Evolutionary conservation across 2,113 vertebrate genomes (phyloP).

Genomic region (Myxocyprinus asiaticus): DNA sequence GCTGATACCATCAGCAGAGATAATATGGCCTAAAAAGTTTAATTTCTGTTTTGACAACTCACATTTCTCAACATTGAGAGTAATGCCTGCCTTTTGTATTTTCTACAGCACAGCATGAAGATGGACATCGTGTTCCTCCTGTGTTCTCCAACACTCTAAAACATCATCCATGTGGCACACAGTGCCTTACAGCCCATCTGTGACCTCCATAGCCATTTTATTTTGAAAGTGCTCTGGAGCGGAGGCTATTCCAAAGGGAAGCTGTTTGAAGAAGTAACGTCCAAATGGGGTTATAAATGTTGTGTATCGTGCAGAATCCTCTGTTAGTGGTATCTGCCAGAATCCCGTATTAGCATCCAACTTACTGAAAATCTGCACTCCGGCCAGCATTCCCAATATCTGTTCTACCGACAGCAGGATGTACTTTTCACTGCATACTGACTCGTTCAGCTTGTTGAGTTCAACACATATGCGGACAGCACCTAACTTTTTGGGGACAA

Average conservation of each 20-base stretch:
- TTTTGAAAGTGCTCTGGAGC: slow-evolving; percentile 50
- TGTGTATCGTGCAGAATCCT: slow-evolving; percentile 28
- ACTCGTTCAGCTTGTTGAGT: slow-evolving; percentile 41
- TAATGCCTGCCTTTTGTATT: slow-evolving; percentile 46
- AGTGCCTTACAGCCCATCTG: slow-evolving; percentile 4
- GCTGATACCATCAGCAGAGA: slow-evolving; percentile 4
- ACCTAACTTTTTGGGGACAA: slow-evolving; percentile 39
- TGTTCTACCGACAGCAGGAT: slow-evolving; percentile 43
- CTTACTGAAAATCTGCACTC: slow-evolving; percentile 43
- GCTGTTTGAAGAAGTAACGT: not conserved
- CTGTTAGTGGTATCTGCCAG: slow-evolving; percentile 41
- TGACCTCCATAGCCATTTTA: slow-evolving; percentile 33
- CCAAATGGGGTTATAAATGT: not conserved
- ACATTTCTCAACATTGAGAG: slow-evolving; percentile 31
- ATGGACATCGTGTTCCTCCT: slow-evolving; percentile 36
- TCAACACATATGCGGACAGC: not conserved
- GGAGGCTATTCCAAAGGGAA: slow-evolving; percentile 3
- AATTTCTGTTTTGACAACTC: slow-evolving; percentile 3
- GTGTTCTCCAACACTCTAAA: slow-evolving; percentile 14
- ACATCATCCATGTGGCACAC: slow-evolving; percentile 51
- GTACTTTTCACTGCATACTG: slow-evolving; percentile 29
- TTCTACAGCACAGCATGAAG: slow-evolving; percentile 31
- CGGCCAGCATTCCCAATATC: slow-evolving; percentile 38
- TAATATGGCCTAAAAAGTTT: slow-evolving; percentile 34
- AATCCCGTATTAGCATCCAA: slow-evolving; percentile 50